These are phyloP conservation scores for Amia ocellicauda DNA, from an alignment of 2,113 vertebrate species.

Conservation along the genomic window DNA sequence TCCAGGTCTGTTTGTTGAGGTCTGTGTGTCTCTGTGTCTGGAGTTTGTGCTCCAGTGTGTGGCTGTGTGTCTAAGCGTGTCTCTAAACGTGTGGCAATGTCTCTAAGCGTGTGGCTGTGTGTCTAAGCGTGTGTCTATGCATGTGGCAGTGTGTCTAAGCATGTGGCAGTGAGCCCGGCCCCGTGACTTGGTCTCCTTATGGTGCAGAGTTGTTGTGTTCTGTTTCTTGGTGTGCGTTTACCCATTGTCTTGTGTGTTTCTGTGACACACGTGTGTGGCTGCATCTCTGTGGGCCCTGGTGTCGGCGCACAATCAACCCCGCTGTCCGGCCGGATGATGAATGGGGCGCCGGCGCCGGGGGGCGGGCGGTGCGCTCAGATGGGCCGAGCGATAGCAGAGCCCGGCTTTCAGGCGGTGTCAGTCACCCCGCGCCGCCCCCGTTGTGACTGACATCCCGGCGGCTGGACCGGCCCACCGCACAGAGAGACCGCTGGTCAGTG, in stretches of 20 bases:
- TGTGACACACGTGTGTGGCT: background rate
- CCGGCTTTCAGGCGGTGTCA: constrained; percentile 38
- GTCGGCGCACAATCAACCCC: constrained; percentile 46
- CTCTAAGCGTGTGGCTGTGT: background rate
- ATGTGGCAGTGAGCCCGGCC: no score
- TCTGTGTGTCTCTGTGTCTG: constrained; percentile 11
- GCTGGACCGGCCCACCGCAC: constrained; percentile 3
- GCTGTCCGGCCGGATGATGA: constrained; percentile 73
- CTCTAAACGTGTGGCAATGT: background rate
- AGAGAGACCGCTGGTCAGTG: constrained; percentile 9
- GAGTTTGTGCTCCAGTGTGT: constrained; percentile 10
- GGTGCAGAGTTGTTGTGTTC: no score
- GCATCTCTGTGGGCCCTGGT: background rate
- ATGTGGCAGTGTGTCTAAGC: background rate
- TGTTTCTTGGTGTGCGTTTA: background rate
- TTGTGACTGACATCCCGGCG: constrained; percentile 50
- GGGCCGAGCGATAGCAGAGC: constrained; percentile 51
- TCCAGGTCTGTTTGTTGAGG: constrained; percentile 5
- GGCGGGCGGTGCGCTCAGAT: constrained; percentile 68
- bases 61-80: constrained; percentile 4
- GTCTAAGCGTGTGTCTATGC: background rate
- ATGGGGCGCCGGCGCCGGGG: constrained; percentile 76
- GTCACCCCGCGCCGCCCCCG: constrained; percentile 34
- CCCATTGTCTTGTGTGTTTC: background rate
- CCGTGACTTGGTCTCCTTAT: no score